phyloP scores from a whole-genome alignment of 2,797 vertebrate genomes.

The Alfaro cultratus region DNA sequence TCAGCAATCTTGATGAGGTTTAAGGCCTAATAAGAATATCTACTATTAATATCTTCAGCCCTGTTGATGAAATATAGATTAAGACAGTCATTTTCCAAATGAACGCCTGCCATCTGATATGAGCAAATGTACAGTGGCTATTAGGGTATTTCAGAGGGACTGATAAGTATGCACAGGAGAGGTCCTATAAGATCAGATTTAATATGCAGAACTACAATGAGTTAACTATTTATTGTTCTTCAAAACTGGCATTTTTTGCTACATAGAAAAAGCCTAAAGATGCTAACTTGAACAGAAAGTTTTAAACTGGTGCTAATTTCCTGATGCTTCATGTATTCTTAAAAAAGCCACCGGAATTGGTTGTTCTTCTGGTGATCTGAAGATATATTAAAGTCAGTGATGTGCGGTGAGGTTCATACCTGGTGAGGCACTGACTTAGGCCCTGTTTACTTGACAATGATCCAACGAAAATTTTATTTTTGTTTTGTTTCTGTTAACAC shows the following conservation, averaged over 20 bases:
- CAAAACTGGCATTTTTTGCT: not conserved
- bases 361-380: not conserved
- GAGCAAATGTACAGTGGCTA: slow-evolving; percentile 72
- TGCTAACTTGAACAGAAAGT: not conserved
- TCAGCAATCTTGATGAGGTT: slow-evolving; percentile 61
- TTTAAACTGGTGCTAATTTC: not conserved
- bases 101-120: slow-evolving; percentile 68
- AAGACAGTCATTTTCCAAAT: slow-evolving; percentile 74
- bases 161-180: slow-evolving; percentile 62
- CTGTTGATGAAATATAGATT: slow-evolving; percentile 78
- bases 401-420: no score
- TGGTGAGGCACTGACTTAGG: no score
- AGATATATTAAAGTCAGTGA: not conserved
- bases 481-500: no score
- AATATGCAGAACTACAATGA: slow-evolving; percentile 55
- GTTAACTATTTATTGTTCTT: slow-evolving; percentile 60
- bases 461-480: no score
- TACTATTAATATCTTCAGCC: slow-evolving; percentile 70
- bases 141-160: slow-evolving; percentile 59
- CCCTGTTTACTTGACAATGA: no score
- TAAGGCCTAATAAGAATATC: slow-evolving; percentile 67
- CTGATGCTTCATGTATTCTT: not conserved
- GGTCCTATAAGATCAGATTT: slow-evolving; percentile 50
- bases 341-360: not conserved
- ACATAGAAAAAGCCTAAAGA: not conserved